phyloP scores from a whole-genome alignment of 2,113 vertebrate genomes.

The Columbina picui region DNA sequence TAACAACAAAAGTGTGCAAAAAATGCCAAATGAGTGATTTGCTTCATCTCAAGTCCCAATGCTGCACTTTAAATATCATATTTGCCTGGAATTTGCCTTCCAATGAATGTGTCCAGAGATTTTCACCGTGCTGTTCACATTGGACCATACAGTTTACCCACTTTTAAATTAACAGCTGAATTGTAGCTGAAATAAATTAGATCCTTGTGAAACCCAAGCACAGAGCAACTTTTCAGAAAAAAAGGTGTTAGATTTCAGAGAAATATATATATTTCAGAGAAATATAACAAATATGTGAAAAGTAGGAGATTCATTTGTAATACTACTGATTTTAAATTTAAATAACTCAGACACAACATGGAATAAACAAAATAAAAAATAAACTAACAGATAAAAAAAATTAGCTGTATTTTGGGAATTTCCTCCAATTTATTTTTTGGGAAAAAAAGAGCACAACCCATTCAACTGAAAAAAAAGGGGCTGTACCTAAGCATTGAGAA shows the following conservation, averaged over 20 bases:
- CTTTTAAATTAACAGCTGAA: neutral
- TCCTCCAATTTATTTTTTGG: neutral
- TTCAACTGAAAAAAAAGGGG: neutral
- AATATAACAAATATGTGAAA: neutral
- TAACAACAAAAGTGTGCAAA: neutral
- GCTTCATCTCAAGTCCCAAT: neutral
- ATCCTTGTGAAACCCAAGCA: neutral
- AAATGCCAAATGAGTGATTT: neutral
- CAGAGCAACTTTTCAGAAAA: neutral
- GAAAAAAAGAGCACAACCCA: neutral
- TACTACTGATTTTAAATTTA: neutral
- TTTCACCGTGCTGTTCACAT: neutral
- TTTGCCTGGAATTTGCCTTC: neutral
- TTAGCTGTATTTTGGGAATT: neutral
- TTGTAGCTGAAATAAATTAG: neutral
- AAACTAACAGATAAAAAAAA: neutral
- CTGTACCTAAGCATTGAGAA: neutral
- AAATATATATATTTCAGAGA: neutral
- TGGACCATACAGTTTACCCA: neutral
- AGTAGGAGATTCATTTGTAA: neutral
- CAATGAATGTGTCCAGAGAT: fast-evolving
- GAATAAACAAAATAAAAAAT: neutral
- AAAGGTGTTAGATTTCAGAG: neutral
- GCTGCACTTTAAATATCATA: neutral
- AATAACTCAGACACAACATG: neutral